Base-by-base conservation (phyloP, 2,888 invertebrate genomes). In the Patella ulyssiponensis region DNA sequence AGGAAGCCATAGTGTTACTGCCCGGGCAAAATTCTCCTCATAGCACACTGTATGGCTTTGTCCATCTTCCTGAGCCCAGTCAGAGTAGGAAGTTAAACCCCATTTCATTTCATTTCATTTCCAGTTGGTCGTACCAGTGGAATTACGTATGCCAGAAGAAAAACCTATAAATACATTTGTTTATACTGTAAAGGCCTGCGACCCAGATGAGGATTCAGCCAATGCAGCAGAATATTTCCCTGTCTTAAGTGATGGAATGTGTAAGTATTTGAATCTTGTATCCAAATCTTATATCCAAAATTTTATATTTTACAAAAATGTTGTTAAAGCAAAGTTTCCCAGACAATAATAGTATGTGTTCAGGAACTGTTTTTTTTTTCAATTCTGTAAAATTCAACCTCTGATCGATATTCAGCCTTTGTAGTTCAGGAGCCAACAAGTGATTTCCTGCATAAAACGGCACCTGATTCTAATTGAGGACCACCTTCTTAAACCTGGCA, bases 131-230 rank as follows among this genome's bases (percentile, higher is more conserved):
- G 52, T 23, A 3, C 75, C 77, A 11, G 14, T 77, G n/a, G 23
- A 15, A 17, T n/a, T 81, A 14, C 33, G 5, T 20, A 58, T 81
- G 11, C n/a, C 20, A 27, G 87, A 88, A 74, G 80, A 79, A 20
- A 54, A 27, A 15, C 76, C 79, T 2, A 27, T 71, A 0, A 75
- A 74, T 4, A 74, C 80, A 12, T 74, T 74, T 51, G 83, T 87
- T 20, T 84, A 80, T 75, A 77, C 20, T 7, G 84, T 82, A 11
- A 54, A 54, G 44, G 88, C 87, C 0, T 88, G 88, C 78, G 88
- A 88, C 64, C 80, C 80, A 15, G 88, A 88, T 76, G 71, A 70
- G 5, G 44, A 80, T 9, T 81, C 80, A 4, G 71, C 76, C 73
- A 78, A 74, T 51, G 52, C 17, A 0, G 76, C 79, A 14, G n/a